Base-by-base conservation (phyloP, 2,888 invertebrate genomes). In the Harpalus rubripes region DNA sequence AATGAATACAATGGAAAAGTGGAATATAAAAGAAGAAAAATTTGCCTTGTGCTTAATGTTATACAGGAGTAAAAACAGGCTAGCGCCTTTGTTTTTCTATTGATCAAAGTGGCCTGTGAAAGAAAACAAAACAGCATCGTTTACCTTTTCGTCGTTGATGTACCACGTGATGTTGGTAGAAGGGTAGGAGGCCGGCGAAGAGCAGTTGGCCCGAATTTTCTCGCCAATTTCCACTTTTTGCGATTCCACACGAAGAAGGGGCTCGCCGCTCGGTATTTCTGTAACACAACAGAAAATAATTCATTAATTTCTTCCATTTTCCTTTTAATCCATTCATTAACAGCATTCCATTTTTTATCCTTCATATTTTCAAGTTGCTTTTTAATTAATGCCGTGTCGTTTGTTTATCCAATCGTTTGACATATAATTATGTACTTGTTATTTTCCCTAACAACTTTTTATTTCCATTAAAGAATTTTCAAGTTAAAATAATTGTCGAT, bases 121-220 rank as follows among this genome's bases (percentile, higher is more conserved):
- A 44, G 72, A 44, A 74, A 74, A 74, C 72, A 74, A 74, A 74
- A 74, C 72, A 74, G 72, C 8, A 44, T 74, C 72, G 72, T 88
- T 89, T 88, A 92, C 92, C 90, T 90, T 88, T 86, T 91, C 89
- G 59, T 90, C 90, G 87, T 92, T 92, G 86, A 92, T 90, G 87
- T 89, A 91, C 92, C 92, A 92, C 52, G 92, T 92, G 86, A 92
- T 88, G 87, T 92, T 92, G 16, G 92, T 91, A 0, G 91, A 88
- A 0, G 92, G 92, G 87, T 90, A 90, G 2, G 91, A 91, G 44
- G 90, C 89, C 8, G 90, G 88, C 10, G 91, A 90, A n/a, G 89
- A 90, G 88, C 92, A 92, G 86, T 91, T 90, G 7, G 91, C 92
- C 52, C 88, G 87, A 76, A 92, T 89, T 87, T 88, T 90, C 87